Evolutionary conservation across 2,113 vertebrate genomes (phyloP).

Genomic region (Perognathus longimembris): DNA sequence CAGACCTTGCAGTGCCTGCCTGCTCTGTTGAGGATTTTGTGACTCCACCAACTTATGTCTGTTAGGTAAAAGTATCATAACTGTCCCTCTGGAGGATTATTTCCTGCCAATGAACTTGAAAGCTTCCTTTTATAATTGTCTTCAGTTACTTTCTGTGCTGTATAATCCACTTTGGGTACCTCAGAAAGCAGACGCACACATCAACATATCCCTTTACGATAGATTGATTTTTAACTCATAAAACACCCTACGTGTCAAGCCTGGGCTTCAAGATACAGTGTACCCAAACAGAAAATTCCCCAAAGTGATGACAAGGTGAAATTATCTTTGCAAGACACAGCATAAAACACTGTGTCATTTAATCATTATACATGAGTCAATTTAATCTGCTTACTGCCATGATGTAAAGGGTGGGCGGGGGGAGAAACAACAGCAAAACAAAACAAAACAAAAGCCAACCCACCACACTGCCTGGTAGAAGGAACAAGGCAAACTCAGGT

Average conservation of each 20-base stretch:
- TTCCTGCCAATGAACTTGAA: neutral
- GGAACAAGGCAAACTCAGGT: neutral
- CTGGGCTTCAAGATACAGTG: neutral
- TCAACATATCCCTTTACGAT: neutral
- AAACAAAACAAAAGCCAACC: no score
- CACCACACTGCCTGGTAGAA: neutral
- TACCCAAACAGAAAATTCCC: constrained; percentile 2
- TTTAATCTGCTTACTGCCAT: neutral
- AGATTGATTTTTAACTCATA: neutral
- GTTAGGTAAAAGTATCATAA: neutral
- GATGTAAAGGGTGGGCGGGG: neutral
- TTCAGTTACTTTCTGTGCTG: neutral
- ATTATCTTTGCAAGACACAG: constrained; percentile 1
- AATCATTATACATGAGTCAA: constrained; percentile 21
- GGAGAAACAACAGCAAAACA: neutral
- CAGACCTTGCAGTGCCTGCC: neutral
- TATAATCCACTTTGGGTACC: neutral
- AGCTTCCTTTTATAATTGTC: neutral
- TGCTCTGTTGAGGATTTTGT: neutral
- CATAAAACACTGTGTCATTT: constrained; percentile 5
- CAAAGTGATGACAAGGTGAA: neutral
- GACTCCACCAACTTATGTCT: neutral
- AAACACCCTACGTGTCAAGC: constrained; percentile 3
- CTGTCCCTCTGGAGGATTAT: neutral
- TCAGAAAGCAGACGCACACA: constrained; percentile 15